These are phyloP conservation scores for Drosophila saltans DNA, from an alignment of 1,140 invertebrate genomes.

Conservation along the genomic window DNA sequence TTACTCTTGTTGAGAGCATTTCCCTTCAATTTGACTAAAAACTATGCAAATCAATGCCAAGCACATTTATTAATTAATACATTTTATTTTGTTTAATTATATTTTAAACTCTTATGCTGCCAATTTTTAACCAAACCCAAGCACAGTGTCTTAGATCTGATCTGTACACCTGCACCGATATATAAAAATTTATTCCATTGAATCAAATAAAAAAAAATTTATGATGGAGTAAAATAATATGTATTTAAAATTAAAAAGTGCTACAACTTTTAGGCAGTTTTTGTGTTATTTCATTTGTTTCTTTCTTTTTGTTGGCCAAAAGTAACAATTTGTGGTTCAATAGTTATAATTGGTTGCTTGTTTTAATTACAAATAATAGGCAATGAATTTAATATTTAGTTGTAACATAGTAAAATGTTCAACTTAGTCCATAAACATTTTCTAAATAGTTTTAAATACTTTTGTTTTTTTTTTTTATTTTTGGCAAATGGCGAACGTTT, in stretches of 20 bases:
- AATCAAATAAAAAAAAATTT: slow-evolving; percentile 31
- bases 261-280: slow-evolving; percentile 61
- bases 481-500: slow-evolving; percentile 15
- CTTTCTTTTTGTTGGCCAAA: slow-evolving; percentile 25
- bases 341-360: slow-evolving; percentile 40
- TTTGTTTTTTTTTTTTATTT: not conserved
- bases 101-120: slow-evolving; percentile 27
- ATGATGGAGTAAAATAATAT: slow-evolving; percentile 27
- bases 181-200: slow-evolving; percentile 53
- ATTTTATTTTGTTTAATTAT: slow-evolving; percentile 2
- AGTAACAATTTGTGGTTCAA: slow-evolving; percentile 23
- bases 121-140: slow-evolving; percentile 19
- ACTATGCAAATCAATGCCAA: slow-evolving; percentile 72
- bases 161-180: slow-evolving; percentile 77
- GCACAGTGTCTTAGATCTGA: slow-evolving; percentile 30
- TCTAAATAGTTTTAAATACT: slow-evolving; percentile 56
- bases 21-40: slow-evolving; percentile 37
- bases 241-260: slow-evolving; percentile 24
- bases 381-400: slow-evolving; percentile 36
- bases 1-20: not conserved
- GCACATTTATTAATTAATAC: slow-evolving; percentile 58
- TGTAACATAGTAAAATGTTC: slow-evolving; percentile 61
- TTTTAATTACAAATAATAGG: slow-evolving; percentile 35
- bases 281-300: slow-evolving; percentile 15
- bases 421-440: slow-evolving; percentile 76